phyloP scores from a whole-genome alignment of 1,140 invertebrate species.

The Aphaenogaster ashmeadi region DNA sequence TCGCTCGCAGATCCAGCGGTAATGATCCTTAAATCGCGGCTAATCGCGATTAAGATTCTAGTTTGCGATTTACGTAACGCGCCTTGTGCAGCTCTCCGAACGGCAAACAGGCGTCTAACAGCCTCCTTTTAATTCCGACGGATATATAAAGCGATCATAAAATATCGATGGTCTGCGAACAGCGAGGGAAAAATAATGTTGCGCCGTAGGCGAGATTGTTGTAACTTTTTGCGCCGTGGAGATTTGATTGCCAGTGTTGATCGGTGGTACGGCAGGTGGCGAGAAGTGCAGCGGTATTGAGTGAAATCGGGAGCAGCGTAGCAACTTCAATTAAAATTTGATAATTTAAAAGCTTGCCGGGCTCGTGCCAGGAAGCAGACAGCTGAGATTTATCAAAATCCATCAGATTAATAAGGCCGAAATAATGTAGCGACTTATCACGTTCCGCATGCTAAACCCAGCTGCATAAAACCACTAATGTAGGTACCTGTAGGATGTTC shows the following conservation, averaged over 20 bases:
- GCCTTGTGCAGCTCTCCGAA: constrained; percentile 3
- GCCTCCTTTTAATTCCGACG: constrained; percentile 19
- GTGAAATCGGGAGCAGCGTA: constrained; percentile 33
- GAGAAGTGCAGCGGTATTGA: constrained; percentile 12
- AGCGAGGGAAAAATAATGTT: constrained; percentile 21
- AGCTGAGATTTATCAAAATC: constrained; percentile 35
- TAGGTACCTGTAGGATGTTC: constrained; percentile 41
- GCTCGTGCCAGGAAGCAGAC: constrained; percentile 28
- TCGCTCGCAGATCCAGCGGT: constrained; percentile 52
- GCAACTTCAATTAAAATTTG: constrained; percentile 34
- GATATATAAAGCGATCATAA: constrained; percentile 22
- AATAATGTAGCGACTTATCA: constrained; percentile 42
- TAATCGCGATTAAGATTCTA: constrained; percentile 60
- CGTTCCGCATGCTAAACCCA: constrained; percentile 35
- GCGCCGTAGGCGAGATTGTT: constrained; percentile 11
- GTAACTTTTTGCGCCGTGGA: constrained; percentile 8
- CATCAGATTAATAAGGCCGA: constrained; percentile 41
- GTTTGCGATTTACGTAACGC: constrained; percentile 51
- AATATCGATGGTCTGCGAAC: constrained; percentile 16
- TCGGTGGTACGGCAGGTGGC: constrained; percentile 28
- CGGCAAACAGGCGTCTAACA: neutral
- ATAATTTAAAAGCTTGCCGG: neutral
- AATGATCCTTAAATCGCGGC: constrained; percentile 59
- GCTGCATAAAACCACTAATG: constrained; percentile 31
- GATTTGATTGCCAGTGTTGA: constrained; percentile 40